Evolutionary conservation across 2,888 invertebrate genomes (phyloP).

Genomic region (Ptilodon capucinus): DNA sequence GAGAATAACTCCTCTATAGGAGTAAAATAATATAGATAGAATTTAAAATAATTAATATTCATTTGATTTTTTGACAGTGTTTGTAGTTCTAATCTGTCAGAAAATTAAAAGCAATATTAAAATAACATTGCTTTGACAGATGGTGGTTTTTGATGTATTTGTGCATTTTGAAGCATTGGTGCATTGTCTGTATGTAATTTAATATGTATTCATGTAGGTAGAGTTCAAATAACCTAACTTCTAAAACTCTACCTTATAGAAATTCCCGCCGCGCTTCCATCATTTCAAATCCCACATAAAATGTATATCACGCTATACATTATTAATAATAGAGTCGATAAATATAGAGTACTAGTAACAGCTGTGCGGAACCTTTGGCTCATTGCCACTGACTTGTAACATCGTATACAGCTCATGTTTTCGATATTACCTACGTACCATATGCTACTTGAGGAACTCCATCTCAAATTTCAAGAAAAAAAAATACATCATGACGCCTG

Average conservation of each 20-base stretch:
- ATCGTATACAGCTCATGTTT: conserved; percentile 42
- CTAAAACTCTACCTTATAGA: not conserved
- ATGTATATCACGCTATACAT: conserved; percentile 38
- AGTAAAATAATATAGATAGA: too few relatives aligned
- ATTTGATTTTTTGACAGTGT: too few relatives aligned
- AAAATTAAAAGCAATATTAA: too few relatives aligned
- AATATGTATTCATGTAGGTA: not conserved
- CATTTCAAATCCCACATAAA: conserved; percentile 20
- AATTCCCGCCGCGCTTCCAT: not conserved
- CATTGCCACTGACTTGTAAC: conserved; percentile 65
- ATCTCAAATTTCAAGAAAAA: too few relatives aligned
- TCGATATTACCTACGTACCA: conserved; percentile 37
- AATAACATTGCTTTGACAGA: too few relatives aligned
- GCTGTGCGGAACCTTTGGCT: conserved; percentile 55
- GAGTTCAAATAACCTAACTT: not conserved
- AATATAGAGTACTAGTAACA: conserved; percentile 38
- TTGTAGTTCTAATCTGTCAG: too few relatives aligned
- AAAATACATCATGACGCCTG: too few relatives aligned
- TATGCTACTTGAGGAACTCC: not conserved
- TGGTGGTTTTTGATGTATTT: too few relatives aligned
- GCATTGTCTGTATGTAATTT: too few relatives aligned
- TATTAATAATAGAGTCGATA: conserved; percentile 47
- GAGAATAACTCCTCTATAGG: too few relatives aligned
- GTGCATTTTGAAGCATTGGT: too few relatives aligned
- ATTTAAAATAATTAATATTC: too few relatives aligned